Base-by-base conservation (phyloP, 2,888 invertebrate species). In the Liopterus haemorrhoidalis region DNA sequence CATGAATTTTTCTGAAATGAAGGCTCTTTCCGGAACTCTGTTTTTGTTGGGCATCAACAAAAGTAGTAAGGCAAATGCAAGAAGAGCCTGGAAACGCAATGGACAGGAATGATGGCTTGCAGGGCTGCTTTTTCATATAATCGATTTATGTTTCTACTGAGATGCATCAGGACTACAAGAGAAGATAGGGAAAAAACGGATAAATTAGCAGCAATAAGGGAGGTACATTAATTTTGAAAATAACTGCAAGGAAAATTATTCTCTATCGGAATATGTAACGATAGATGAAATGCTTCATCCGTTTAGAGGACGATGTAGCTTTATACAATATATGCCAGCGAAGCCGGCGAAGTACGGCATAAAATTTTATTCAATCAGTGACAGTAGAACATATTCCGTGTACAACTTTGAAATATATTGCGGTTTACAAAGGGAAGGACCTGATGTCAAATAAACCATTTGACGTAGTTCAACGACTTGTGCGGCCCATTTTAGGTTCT, bases 371-470 rank as follows among this genome's bases (percentile, higher is more conserved):
- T n/a, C n/a, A n/a, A n/a, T n/a, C n/a, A n/a, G n/a, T n/a, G n/a
- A 45, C 2, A 51, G 52, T 31, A 53, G 53, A 25, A 53, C 44
- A 19, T 50, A 41, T 39, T 55, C 50, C 31, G 51, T 50, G 6
- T 39, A 41, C 12, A 57, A 57, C 39, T 50, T 53, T 16, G 52
- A 54, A 46, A 48, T 57, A 27, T 57, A 55, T 37, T 54, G 53
- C 36, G 53, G 51, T 30, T 44, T 44, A 33, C 55, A 56, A 54
- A 36, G 24, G 14, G 40, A 43, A 24, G 54, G 57, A 16, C 52
- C 50, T 3, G 6, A 37, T 36, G 6, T 51, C 49, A 9, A 54
- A 55, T 39, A 47, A 45, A 42, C 38, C 52, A 19, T 21, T 27
- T 16, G 54, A 54, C 44, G 45, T 55, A 41, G 54, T 50, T 1